Percentiles rank a stretch among this genome's conserved stretches.
Evolutionary conservation across 2,113 vertebrate species (phyloP).

Genomic region (Trochalopteron elliotii): DNA sequence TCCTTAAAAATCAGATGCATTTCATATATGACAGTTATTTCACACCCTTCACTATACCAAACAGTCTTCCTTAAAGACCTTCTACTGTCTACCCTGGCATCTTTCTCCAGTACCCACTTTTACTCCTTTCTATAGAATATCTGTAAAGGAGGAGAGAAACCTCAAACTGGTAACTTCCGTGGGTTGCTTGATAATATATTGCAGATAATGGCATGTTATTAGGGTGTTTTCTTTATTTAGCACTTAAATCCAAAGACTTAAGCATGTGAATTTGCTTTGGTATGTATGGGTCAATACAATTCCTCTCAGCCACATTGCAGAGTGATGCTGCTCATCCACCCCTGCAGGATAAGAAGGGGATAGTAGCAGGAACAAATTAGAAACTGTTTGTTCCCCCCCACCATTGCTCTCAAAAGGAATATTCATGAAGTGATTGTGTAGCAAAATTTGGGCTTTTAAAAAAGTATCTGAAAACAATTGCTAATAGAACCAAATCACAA

Average conservation of each 20-base stretch:
- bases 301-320: neutral
- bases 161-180: neutral
- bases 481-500: neutral
- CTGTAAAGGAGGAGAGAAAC: neutral
- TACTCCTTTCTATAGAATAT: neutral
- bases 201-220: neutral
- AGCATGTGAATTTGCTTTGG: rapidly evolving
- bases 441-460: neutral
- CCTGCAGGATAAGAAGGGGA: neutral
- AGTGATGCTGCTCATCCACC: rapidly evolving
- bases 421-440: neutral
- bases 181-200: neutral
- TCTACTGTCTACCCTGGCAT: rapidly evolving
- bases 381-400: neutral
- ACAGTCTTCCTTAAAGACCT: neutral
- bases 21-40: neutral
- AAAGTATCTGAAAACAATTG: neutral
- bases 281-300: rapidly evolving
- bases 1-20: neutral
- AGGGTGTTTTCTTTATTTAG: neutral
- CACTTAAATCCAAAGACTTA: neutral
- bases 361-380: neutral
- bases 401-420: neutral
- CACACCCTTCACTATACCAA: neutral
- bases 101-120: neutral